Evolutionary conservation across 1,140 invertebrate genomes (phyloP), one percentile per base, ranked within the genome.

Genomic region (Battus philenor): DNA sequence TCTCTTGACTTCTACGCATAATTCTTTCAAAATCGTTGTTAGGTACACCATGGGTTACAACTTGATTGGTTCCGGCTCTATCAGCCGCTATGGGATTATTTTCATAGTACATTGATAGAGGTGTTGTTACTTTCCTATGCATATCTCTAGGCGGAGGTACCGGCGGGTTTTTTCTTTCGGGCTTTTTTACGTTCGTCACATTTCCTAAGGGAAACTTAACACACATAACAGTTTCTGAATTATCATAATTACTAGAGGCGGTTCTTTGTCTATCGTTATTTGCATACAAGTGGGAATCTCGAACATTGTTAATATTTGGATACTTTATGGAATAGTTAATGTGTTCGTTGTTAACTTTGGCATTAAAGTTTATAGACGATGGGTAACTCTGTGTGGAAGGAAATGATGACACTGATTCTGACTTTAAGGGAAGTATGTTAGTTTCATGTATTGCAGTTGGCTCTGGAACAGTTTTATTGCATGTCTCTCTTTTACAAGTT

Each of bases 91-190:
- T 36, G 9, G 70, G 46, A 46, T 67, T 80, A 81, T 69, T 86
- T 48, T 89, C 88, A 54, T 86, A 84, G 50, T 80, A 85, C 60
- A 82, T 86, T 33, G 88, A 81, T 58, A 87, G 47, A 62, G 79
- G 80, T 45, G 86, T 76, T 26, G 87, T 60, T 2, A 87, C 74
- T 76, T 86, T 88, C 59, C 90, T 72, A 51, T 90, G 87, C 11
- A 90, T 91, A 76, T 92, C 91, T 55, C 91, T 75, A 15, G 92
- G 92, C 1, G 92, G 91, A 24, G 91, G 91, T n/a, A 89, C 89
- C 0, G 91, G 92, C 6, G 90, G 90, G 20, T 87, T 59, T 5
- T n/a, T 11, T 44, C 68, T 72, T 50, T 86, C 85, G 47, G 79
- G 76, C 43, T 71, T 75, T 52, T 69, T 73, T 39, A 73, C 71